Evolutionary conservation across 2,113 vertebrate genomes (phyloP).

Genomic region (Apaloderma vittatum): DNA sequence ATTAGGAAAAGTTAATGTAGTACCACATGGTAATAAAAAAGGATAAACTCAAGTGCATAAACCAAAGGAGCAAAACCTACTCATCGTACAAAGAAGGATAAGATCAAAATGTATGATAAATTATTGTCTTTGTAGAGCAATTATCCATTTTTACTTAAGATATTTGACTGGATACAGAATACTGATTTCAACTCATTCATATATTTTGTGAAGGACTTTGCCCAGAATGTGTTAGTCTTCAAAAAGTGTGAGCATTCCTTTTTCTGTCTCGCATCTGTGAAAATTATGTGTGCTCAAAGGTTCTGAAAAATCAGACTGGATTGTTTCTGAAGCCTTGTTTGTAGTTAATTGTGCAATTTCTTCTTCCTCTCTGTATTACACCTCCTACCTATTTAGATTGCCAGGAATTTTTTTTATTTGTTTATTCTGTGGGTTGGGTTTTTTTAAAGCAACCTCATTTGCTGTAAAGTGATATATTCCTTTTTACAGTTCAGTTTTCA

Average conservation of each 20-base stretch:
- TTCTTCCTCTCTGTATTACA: background rate
- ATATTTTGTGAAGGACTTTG: background rate
- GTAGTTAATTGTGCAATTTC: background rate
- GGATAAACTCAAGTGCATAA: background rate
- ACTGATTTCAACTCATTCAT: background rate
- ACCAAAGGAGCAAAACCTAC: background rate
- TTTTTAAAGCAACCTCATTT: background rate
- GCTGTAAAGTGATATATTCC: background rate
- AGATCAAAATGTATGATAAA: background rate
- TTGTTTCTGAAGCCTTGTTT: background rate
- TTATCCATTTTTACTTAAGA: background rate
- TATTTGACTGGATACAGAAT: background rate
- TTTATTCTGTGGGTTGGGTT: fast-evolving
- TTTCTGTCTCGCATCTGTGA: background rate
- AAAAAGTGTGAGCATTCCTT: background rate
- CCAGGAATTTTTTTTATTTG: background rate
- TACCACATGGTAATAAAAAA: background rate
- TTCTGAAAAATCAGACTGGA: background rate
- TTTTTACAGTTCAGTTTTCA: background rate
- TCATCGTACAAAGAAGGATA: background rate
- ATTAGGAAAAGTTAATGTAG: background rate
- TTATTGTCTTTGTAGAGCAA: background rate
- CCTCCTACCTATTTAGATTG: background rate
- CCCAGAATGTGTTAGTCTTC: background rate
- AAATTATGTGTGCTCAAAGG: background rate